Evolutionary conservation across 2,113 vertebrate species (phyloP).

Genomic region (Carassius gibelio): DNA sequence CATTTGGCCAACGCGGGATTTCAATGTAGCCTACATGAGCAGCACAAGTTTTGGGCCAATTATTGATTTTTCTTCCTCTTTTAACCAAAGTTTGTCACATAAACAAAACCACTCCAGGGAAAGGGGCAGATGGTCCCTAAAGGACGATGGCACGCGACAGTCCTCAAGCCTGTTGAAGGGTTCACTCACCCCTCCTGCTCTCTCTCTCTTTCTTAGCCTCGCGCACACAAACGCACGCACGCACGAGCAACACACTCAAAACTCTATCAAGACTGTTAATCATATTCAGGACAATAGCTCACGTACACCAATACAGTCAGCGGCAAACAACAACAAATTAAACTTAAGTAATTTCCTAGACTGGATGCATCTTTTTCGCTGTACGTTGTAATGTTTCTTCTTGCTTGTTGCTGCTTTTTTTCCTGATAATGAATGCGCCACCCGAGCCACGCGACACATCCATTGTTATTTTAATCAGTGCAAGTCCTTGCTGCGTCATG

Average conservation of each 20-base stretch:
- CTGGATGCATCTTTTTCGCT: not conserved
- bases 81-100: conserved; percentile 69
- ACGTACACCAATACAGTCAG: too few relatives aligned
- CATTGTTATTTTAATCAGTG: conserved; percentile 88
- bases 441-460: conserved; percentile 86
- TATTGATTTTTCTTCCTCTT: conserved; percentile 38
- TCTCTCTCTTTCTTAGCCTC: conserved; percentile 50
- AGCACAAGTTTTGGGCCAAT: not conserved
- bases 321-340: too few relatives aligned
- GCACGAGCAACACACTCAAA: not conserved
- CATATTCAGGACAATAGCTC: too few relatives aligned
- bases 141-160: conserved; percentile 80
- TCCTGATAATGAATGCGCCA: conserved; percentile 74
- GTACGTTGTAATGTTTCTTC: conserved; percentile 36
- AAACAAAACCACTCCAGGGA: conserved; percentile 60
- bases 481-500: conserved; percentile 79
- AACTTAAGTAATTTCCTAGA: too few relatives aligned
- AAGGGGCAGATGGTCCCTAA: conserved; percentile 80
- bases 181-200: conserved; percentile 57
- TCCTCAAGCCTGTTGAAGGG: conserved; percentile 65
- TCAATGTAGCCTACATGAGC: not conserved
- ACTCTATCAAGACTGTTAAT: too few relatives aligned
- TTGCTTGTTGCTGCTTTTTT: conserved; percentile 68
- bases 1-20: conserved; percentile 4
- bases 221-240: conserved; percentile 46